Conservation (phyloP, 2,888 invertebrate genomes). For the Entomobrya multifasciata region DNA sequence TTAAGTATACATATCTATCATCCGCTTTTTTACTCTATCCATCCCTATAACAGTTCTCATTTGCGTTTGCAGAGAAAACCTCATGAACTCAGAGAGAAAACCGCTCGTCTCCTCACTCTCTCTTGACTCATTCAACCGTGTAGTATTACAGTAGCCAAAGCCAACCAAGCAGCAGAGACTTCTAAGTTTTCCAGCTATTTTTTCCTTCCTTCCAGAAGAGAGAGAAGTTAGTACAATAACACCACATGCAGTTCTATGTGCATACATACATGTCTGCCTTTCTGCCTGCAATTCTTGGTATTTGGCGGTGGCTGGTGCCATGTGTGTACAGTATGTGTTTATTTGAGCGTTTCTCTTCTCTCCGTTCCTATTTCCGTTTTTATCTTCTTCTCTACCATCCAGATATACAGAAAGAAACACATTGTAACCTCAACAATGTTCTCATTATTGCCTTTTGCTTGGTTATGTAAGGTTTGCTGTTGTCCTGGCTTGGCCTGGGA, state of each 20-base stretch:
- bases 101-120: conserved; percentile 20
- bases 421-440: conserved; percentile 62
- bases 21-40: conserved; percentile 6
- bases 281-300: conserved; percentile 31
- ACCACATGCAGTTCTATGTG: not conserved
- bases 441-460: conserved; percentile 53
- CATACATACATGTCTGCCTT: not conserved
- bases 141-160: conserved; percentile 37
- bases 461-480: conserved; percentile 28
- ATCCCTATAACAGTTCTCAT: conserved; percentile 19
- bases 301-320: conserved; percentile 28
- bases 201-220: conserved; percentile 1
- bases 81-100: conserved; percentile 44
- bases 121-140: conserved; percentile 28
- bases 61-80: conserved; percentile 36
- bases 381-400: conserved; percentile 16
- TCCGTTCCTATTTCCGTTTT: conserved; percentile 24
- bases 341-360: conserved; percentile 7
- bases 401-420: conserved; percentile 10
- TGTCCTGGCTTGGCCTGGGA: conserved; percentile 51
- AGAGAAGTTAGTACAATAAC: not conserved
- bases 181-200: not conserved
- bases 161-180: conserved; percentile 34
- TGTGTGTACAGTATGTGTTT: conserved; percentile 39
- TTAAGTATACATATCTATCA: not conserved